A percentile compares a stretch with the other conserved stretches of the same genome.
Conservation (phyloP, 2,888 invertebrate genomes). For the Drosophila macrospina region DNA sequence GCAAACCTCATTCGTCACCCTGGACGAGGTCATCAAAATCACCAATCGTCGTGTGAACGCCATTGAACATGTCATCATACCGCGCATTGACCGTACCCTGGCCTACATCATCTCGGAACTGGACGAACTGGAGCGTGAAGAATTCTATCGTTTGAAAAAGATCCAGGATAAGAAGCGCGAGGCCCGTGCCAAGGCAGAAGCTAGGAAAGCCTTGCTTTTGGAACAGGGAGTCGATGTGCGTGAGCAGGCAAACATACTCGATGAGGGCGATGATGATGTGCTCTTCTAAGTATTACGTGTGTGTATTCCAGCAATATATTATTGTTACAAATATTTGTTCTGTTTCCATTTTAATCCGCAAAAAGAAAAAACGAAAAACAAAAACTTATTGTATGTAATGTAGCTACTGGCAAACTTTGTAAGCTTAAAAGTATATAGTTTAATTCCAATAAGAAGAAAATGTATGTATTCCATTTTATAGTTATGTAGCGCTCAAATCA, state of each 20-base stretch:
- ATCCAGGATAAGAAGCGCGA: constrained; percentile 98
- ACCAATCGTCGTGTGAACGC: constrained; percentile 99
- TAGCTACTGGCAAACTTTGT: constrained; percentile 49
- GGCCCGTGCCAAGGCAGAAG: constrained; percentile 90
- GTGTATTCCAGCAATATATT: constrained; percentile 71
- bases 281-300: constrained; percentile 88
- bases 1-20: constrained; percentile 98
- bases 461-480: constrained; percentile 80
- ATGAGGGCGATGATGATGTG: constrained; percentile 95
- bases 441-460: constrained; percentile 74
- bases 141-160: constrained; percentile 97
- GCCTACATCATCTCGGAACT: constrained; percentile 98
- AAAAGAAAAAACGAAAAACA: constrained; percentile 39
- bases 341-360: constrained; percentile 71
- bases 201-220: constrained; percentile 84
- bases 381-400: constrained; percentile 62
- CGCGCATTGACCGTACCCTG: constrained; percentile 96
- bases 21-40: constrained; percentile 99
- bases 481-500: constrained; percentile 69
- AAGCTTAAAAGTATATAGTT: constrained; percentile 64
- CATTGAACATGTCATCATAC: constrained; percentile 99
- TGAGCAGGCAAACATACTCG: constrained; percentile 88
- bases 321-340: constrained; percentile 70
- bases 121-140: constrained; percentile 98
- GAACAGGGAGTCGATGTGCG: constrained; percentile 86